Percentiles rank a stretch among this genome's conserved stretches.
phyloP scores from a whole-genome alignment of 2,888 invertebrate genomes.

The Amiota minor region DNA sequence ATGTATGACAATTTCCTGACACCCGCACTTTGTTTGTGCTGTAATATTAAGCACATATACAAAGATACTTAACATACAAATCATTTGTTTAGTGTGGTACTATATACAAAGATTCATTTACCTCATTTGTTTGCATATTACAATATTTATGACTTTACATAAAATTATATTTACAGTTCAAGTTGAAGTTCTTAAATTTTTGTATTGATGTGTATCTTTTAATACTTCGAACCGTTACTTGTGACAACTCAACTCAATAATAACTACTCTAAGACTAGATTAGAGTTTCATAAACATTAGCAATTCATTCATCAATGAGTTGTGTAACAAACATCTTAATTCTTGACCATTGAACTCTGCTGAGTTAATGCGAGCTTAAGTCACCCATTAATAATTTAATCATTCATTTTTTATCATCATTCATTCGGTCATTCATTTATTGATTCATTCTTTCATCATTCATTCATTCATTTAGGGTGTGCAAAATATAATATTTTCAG shows the following conservation, averaged over 20 bases:
- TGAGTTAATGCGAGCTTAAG: no score
- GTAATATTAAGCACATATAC: not conserved
- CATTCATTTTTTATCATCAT: not conserved
- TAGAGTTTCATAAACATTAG: not conserved
- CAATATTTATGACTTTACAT: no score
- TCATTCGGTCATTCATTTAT: not conserved
- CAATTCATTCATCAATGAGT: not conserved
- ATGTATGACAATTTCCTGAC: slow-evolving; percentile 7
- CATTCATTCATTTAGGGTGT: not conserved
- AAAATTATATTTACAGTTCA: no score
- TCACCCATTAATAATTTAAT: not conserved
- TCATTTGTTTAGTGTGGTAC: no score
- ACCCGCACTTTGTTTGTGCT: slow-evolving; percentile 8
- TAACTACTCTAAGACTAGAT: not conserved
- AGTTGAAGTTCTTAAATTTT: no score
- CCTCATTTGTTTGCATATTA: no score
- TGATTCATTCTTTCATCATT: not conserved
- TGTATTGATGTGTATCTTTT: no score
- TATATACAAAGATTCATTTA: no score
- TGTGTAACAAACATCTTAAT: not conserved
- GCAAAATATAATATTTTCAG: not conserved
- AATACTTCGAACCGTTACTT: no score
- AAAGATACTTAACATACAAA: no score
- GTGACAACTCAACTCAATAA: not conserved
- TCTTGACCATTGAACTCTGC: not conserved